Percentiles rank a stretch among this genome's conserved stretches.
phyloP scores from a whole-genome alignment of 2,888 invertebrate genomes.

The Scaptomyza cyrtandrae region DNA sequence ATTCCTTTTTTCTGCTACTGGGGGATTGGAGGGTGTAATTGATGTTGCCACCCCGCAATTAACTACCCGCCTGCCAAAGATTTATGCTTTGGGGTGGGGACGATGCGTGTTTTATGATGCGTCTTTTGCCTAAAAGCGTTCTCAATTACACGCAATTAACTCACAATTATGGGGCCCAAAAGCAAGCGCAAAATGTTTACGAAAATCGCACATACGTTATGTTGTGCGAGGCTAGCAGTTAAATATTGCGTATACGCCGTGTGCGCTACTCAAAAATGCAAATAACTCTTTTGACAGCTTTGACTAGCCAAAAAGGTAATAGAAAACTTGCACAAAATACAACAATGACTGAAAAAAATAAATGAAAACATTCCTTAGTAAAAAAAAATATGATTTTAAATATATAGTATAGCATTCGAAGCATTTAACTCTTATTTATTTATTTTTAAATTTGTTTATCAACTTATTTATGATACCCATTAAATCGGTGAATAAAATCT shows the following conservation, averaged over 20 bases:
- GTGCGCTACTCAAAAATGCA: slow-evolving; percentile 2
- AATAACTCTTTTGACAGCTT: slow-evolving; percentile 7
- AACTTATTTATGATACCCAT: neutral
- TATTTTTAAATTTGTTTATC: neutral
- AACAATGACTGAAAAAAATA: no score
- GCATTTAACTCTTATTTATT: no score
- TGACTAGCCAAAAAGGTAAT: no score
- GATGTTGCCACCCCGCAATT: slow-evolving; percentile 74
- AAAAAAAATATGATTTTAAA: no score
- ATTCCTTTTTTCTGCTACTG: neutral
- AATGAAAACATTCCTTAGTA: no score
- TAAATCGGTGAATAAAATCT: neutral
- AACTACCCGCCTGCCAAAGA: slow-evolving; percentile 59
- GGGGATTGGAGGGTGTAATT: slow-evolving; percentile 51
- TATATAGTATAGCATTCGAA: no score
- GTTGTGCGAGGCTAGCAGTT: slow-evolving; percentile 1
- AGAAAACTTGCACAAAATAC: no score
- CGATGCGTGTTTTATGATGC: slow-evolving; percentile 63
- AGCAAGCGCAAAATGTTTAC: slow-evolving; percentile 29
- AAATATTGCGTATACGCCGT: slow-evolving; percentile 23
- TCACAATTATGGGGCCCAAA: slow-evolving; percentile 51
- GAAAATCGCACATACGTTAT: slow-evolving; percentile 35
- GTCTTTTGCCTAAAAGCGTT: slow-evolving; percentile 64
- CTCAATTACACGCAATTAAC: slow-evolving; percentile 73
- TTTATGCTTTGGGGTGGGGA: slow-evolving; percentile 54